phyloP scores from a whole-genome alignment of 2,113 vertebrate genomes.

The Psephotus haematonotus region DNA sequence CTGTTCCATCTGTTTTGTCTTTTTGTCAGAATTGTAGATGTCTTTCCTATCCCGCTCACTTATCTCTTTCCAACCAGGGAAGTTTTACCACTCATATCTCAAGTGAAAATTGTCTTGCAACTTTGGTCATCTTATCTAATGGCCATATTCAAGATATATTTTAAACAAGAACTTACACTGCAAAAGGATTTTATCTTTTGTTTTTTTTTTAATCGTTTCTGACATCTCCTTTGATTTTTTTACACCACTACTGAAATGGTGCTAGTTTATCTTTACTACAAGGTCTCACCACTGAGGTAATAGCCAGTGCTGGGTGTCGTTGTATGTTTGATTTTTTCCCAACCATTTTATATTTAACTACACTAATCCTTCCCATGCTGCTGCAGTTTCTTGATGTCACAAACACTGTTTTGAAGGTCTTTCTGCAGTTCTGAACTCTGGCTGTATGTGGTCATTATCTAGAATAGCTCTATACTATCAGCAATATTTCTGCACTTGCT shows the following conservation, averaged over 20 bases:
- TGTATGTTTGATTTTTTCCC: neutral
- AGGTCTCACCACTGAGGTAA: neutral
- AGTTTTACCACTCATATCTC: neutral
- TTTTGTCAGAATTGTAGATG: neutral
- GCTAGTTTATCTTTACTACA: neutral
- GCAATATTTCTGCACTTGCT: neutral
- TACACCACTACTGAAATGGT: neutral
- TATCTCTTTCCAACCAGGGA: neutral
- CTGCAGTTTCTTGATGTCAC: neutral
- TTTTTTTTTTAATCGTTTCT: neutral
- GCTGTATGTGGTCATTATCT: neutral
- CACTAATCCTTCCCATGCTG: neutral
- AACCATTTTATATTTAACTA: neutral
- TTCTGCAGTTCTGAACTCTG: neutral
- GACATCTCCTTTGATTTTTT: neutral
- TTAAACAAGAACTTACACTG: neutral
- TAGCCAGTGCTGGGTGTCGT: neutral
- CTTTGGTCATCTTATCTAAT: neutral
- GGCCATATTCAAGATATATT: neutral
- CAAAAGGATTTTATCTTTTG: neutral
- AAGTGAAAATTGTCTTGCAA: neutral
- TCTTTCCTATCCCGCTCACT: neutral
- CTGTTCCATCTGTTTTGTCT: neutral
- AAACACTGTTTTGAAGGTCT: neutral
- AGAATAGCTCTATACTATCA: neutral